Evolutionary conservation across 2,888 invertebrate genomes (phyloP).

Genomic region (Agriopis leucophaearia): DNA sequence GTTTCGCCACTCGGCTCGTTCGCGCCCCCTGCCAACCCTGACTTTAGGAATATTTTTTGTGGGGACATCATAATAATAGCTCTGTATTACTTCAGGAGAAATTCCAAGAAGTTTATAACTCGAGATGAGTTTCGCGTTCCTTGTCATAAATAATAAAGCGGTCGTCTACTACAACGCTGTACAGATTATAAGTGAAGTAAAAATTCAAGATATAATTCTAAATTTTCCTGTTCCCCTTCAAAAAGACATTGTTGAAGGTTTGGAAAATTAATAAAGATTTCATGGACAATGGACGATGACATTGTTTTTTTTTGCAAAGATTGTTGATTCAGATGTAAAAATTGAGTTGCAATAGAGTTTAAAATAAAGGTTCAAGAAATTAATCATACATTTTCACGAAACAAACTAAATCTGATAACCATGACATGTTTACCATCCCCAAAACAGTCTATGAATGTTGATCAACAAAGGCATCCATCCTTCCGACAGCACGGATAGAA

Average conservation of each 20-base stretch:
- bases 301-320: background rate
- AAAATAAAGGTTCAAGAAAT: too few species aligned
- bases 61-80: conserved; percentile 87
- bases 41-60: conserved; percentile 82
- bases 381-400: too few species aligned
- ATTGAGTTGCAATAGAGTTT: too few species aligned
- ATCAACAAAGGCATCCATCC: conserved; percentile 39
- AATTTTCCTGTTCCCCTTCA: conserved; percentile 71
- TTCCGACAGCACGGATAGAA: conserved; percentile 35
- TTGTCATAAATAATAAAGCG: conserved; percentile 87
- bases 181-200: conserved; percentile 85
- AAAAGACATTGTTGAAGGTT: conserved; percentile 73
- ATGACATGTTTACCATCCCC: background rate
- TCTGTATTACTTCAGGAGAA: conserved; percentile 86
- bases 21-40: conserved; percentile 64
- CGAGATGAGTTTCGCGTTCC: conserved; percentile 87
- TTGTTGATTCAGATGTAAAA: too few species aligned
- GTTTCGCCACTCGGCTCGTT: conserved; percentile 20
- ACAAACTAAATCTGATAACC: background rate
- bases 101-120: conserved; percentile 87
- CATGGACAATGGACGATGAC: conserved; percentile 59
- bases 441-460: conserved; percentile 8
- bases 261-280: conserved; percentile 74
- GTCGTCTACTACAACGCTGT: conserved; percentile 84
- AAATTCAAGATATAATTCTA: conserved; percentile 81